Conservation (phyloP, 92 coral and sea anemone species). For the Bergia puertoricense region DNA sequence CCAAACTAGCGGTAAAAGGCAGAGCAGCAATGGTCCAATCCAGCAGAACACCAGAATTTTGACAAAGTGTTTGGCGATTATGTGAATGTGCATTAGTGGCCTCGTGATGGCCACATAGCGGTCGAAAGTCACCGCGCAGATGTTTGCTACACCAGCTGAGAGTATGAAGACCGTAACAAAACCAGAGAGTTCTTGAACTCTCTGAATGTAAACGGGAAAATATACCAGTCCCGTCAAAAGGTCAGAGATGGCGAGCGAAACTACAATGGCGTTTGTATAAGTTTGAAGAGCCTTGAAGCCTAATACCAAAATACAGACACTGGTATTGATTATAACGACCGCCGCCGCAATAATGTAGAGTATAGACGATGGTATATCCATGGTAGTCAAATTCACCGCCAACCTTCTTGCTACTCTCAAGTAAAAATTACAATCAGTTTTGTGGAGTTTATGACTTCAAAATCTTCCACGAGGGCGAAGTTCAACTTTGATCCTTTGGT, state of each 20-base stretch:
- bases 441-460: no score
- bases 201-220: conserved; percentile 4
- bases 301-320: not conserved
- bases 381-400: no score
- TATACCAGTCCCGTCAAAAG: conserved; percentile 8
- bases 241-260: conserved; percentile 23
- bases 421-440: no score
- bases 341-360: not conserved
- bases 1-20: conserved; percentile 11
- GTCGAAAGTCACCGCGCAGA: conserved; percentile 27
- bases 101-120: conserved; percentile 20
- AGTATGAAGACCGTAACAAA: conserved; percentile 12
- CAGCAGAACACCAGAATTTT: conserved; percentile 11
- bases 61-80: conserved; percentile 5
- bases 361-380: no score
- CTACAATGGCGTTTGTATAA: conserved; percentile 2
- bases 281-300: conserved; percentile 8
- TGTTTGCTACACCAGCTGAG: conserved; percentile 16
- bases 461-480: no score
- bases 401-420: no score
- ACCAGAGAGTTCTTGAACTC: not conserved
- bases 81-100: not conserved
- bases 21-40: not conserved
- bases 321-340: not conserved
- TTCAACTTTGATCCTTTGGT: no score